A percentile compares a stretch with the other conserved stretches of the same genome.
Conservation (phyloP, 2,888 invertebrate genomes). For the Cremastobaeus sp. region DNA sequence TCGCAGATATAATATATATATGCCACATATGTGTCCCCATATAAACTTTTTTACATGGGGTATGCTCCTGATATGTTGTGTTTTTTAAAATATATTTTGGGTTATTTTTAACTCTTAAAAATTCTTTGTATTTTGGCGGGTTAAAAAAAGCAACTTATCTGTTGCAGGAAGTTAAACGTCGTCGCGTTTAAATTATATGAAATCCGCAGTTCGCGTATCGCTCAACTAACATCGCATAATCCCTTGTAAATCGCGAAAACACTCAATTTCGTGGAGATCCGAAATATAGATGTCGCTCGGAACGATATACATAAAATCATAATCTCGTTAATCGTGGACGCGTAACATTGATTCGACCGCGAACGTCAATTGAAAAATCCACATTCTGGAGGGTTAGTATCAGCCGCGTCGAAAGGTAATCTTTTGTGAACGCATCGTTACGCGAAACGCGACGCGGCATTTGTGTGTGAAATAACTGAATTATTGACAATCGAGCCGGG, state of each 20-base stretch:
- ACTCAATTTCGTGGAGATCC: neutral
- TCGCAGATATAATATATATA: too few relatives aligned
- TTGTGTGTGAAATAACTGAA: constrained; percentile 10
- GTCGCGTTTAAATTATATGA: neutral
- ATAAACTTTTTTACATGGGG: too few relatives aligned
- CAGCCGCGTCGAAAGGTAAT: too few relatives aligned
- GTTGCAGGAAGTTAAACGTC: too few relatives aligned
- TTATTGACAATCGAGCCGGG: constrained; percentile 13
- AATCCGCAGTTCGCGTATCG: neutral
- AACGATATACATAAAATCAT: constrained; percentile 1
- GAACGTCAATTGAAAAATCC: neutral
- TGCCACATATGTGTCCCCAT: too few relatives aligned
- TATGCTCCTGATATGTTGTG: too few relatives aligned
- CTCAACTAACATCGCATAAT: neutral
- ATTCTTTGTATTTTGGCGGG: too few relatives aligned
- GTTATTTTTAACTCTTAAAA: too few relatives aligned
- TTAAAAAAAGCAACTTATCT: too few relatives aligned
- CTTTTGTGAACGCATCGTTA: neutral
- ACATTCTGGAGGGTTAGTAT: too few relatives aligned
- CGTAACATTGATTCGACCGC: neutral
- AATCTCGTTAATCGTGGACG: neutral
- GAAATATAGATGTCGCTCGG: constrained; percentile 1
- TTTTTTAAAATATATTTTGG: too few relatives aligned
- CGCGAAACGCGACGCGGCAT: neutral
- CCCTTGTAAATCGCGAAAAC: neutral